phyloP scores from a whole-genome alignment of 2,888 invertebrate species.

The Philaethria dido region DNA sequence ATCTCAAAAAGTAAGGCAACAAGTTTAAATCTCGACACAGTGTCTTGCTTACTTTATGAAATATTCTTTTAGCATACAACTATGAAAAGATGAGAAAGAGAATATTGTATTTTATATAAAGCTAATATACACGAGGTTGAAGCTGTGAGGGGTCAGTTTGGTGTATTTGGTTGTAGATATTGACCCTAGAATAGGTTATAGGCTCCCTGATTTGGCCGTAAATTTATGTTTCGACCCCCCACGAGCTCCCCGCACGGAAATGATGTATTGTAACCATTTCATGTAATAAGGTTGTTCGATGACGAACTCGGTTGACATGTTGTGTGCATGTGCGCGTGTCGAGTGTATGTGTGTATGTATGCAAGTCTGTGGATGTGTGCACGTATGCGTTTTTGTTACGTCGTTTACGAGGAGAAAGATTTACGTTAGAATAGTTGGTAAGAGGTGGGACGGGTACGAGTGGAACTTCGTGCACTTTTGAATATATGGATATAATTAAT shows the following conservation, averaged over 20 bases:
- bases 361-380: conserved; percentile 50
- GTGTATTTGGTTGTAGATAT: conserved; percentile 59
- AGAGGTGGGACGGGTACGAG: conserved; percentile 2
- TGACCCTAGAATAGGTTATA: conserved; percentile 44
- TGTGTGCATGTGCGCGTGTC: not conserved
- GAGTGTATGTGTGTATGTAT: not conserved
- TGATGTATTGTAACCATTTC: not conserved
- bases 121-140: conserved; percentile 44
- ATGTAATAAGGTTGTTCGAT: conserved; percentile 7
- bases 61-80: not conserved
- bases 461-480: not conserved
- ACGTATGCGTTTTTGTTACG: conserved; percentile 69
- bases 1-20: not conserved
- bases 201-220: conserved; percentile 29
- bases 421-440: conserved; percentile 57
- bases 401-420: conserved; percentile 63
- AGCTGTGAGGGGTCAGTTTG: conserved; percentile 60
- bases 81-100: not conserved
- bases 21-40: not conserved
- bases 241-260: conserved; percentile 26
- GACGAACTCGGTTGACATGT: conserved; percentile 20
- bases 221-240: conserved; percentile 34
- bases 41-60: not conserved
- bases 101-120: conserved; percentile 26
- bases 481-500: not conserved